Conservation (phyloP, 2,797 vertebrate species). For the Microchirus variegatus region DNA sequence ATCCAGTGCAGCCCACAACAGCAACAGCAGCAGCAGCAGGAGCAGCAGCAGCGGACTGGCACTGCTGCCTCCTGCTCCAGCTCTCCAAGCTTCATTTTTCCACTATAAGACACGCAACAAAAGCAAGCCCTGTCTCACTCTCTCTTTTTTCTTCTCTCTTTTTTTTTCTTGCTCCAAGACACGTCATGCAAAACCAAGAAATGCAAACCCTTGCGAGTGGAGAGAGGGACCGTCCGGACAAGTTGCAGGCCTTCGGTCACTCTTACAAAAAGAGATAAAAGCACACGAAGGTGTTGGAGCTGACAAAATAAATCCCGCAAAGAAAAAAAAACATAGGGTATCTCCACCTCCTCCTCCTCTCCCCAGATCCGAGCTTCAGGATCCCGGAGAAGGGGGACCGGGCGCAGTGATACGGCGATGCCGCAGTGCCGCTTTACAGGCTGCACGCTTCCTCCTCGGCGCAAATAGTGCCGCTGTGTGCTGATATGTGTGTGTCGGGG, state of each 20-base stretch:
- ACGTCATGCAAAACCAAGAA: constrained; percentile 86
- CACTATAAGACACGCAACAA: constrained; percentile 80
- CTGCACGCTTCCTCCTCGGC: constrained; percentile 82
- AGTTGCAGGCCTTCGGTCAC: constrained; percentile 81
- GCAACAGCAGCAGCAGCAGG: constrained; percentile 71
- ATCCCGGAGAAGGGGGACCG: constrained; percentile 81
- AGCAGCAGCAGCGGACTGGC: constrained; percentile 76
- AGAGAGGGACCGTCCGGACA: constrained; percentile 76
- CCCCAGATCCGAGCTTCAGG: constrained; percentile 78
- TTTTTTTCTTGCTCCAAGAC: constrained; percentile 75
- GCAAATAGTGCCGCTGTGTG: constrained; percentile 80
- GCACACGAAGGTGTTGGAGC: constrained; percentile 71
- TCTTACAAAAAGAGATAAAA: constrained; percentile 62
- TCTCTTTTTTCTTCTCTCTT: constrained; percentile 16
- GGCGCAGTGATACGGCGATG: constrained; percentile 85
- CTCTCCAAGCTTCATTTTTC: constrained; percentile 77
- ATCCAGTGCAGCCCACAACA: constrained; percentile 80
- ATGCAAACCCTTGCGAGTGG: constrained; percentile 84
- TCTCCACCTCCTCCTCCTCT: constrained; percentile 74
- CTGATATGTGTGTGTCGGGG: not conserved
- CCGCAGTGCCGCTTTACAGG: constrained; percentile 88
- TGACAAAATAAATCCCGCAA: constrained; percentile 81
- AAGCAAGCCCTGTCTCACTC: constrained; percentile 73
- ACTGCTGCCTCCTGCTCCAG: constrained; percentile 79
- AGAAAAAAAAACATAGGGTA: constrained; percentile 65